Evolutionary conservation across 1,140 invertebrate genomes (phyloP).

Genomic region (Neodiprion virginianus): DNA sequence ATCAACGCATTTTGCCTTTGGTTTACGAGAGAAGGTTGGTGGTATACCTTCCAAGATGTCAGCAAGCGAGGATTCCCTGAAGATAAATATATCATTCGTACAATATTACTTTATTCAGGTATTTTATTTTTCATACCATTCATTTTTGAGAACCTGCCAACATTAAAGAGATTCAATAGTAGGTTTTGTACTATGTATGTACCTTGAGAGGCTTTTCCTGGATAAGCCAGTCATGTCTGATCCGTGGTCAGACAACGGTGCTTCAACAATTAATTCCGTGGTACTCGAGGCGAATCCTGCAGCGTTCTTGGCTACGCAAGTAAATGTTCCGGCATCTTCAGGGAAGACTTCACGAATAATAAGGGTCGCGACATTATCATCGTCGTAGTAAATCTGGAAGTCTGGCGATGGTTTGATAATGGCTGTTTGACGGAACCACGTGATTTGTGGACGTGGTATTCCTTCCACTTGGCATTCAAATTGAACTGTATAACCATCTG

Average conservation of each 20-base stretch:
- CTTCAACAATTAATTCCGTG: conserved; percentile 88
- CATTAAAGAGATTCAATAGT: conserved; percentile 13
- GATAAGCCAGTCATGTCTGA: conserved; percentile 82
- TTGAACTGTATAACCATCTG: conserved; percentile 86
- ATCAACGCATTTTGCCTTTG: conserved; percentile 82
- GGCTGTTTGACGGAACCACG: conserved; percentile 93
- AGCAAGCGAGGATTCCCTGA: conserved; percentile 85
- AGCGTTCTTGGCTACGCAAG: conserved; percentile 94
- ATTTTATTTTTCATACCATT: background rate
- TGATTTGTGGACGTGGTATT: conserved; percentile 87
- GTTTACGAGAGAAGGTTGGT: conserved; percentile 89
- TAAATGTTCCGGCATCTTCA: conserved; percentile 96
- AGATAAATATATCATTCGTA: conserved; percentile 22
- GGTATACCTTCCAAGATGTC: conserved; percentile 92
- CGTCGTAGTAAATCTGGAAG: conserved; percentile 92
- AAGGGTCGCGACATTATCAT: conserved; percentile 89
- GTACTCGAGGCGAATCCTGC: conserved; percentile 92
- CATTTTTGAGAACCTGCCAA: too few relatives aligned
- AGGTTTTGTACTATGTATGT: conserved; percentile 12
- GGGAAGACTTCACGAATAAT: conserved; percentile 96
- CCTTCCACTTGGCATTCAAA: conserved; percentile 93
- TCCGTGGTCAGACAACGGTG: conserved; percentile 86
- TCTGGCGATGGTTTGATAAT: conserved; percentile 90
- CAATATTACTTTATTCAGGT: conserved; percentile 15
- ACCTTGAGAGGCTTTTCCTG: conserved; percentile 79